Percentiles rank a stretch among this genome's conserved stretches.
phyloP scores from a whole-genome alignment of 2,888 invertebrate species.

The Nowickia ferox region DNA sequence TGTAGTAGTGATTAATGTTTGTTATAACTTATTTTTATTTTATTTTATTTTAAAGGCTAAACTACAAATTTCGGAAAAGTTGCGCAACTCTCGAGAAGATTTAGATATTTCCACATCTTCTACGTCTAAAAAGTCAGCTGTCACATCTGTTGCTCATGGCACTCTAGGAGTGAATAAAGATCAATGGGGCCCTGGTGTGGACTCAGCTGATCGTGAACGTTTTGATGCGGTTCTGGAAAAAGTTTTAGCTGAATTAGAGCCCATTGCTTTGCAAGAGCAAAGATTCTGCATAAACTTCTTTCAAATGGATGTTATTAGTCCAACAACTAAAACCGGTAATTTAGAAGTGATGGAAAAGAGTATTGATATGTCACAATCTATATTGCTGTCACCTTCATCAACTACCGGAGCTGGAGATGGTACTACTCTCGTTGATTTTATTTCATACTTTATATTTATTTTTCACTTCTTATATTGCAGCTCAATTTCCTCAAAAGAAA shows the following conservation, averaged over 20 bases:
- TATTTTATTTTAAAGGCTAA: conserved; percentile 78
- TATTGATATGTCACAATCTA: conserved; percentile 78
- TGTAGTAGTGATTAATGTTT: too few species aligned
- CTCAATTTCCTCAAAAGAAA: conserved; percentile 84
- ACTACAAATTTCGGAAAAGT: conserved; percentile 80
- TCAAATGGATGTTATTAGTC: conserved; percentile 88
- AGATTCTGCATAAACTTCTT: conserved; percentile 97
- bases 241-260: conserved; percentile 94
- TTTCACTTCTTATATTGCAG: conserved; percentile 49
- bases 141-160: conserved; percentile 81
- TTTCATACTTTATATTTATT: not conserved
- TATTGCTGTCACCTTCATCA: conserved; percentile 74
- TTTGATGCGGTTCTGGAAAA: conserved; percentile 91
- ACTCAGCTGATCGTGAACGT: conserved; percentile 85
- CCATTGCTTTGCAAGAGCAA: conserved; percentile 96
- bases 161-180: conserved; percentile 87
- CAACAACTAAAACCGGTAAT: conserved; percentile 85
- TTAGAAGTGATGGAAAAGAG: conserved; percentile 84
- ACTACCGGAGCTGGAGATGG: conserved; percentile 71
- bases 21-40: not conserved
- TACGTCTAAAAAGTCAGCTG: conserved; percentile 82
- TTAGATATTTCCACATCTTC: conserved; percentile 82
- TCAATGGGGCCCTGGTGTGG: conserved; percentile 86
- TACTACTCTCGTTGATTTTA: conserved; percentile 21
- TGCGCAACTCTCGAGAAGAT: conserved; percentile 83